Base-by-base conservation (phyloP, 2,888 invertebrate species). In the Pristionchus arcanus region DNA sequence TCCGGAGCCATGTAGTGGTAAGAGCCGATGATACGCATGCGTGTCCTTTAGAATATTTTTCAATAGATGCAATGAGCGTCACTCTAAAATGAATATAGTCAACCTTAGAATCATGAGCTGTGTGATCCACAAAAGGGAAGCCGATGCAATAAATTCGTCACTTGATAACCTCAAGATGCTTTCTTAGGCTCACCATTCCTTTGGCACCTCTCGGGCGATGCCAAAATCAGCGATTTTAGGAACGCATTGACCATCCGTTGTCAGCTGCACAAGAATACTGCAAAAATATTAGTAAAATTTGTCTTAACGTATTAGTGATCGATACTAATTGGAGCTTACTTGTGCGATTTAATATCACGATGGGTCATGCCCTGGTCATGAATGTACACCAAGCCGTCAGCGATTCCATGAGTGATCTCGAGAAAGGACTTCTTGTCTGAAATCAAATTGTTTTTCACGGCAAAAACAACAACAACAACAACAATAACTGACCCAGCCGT, bases 1-100 rank as follows among this genome's bases (percentile, higher is more conserved):
- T 74, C 74, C 74, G 74, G 74, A 34, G 74, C 74, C 74, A 74
- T 74, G 74, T 74, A 74, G 5, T 16, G 74, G 74, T 74, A 74
- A 3, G 74, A 74, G 0, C 74, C 74, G 37, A 74, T 37, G 37
- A 74, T 37, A 21, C 37, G 74, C 37, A 37, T 34, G 37, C 74
- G 74, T 2, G 74, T 37, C 74, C 74, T 74, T 28, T 66, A 66
- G 13, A n/a, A 15, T 19, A 1, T 63, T 2, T 63, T 21, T 63
- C 7, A 4, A 66, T 66, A 28, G 5, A 4, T 66, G 0, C 55
- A 21, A 21, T 55, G 4, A 16, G 21, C 16, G 9, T 21, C 19
- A 1, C 19, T 55, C 15, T 2, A 9, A 55, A 55, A 55, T 55
- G 21, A 49, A 49, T 7, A 42, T 42, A 49, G 9, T 9, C 42